Percentiles rank a stretch among this genome's conserved stretches.
phyloP scores from a whole-genome alignment of 2,888 invertebrate genomes.

The Archips xylosteana region DNA sequence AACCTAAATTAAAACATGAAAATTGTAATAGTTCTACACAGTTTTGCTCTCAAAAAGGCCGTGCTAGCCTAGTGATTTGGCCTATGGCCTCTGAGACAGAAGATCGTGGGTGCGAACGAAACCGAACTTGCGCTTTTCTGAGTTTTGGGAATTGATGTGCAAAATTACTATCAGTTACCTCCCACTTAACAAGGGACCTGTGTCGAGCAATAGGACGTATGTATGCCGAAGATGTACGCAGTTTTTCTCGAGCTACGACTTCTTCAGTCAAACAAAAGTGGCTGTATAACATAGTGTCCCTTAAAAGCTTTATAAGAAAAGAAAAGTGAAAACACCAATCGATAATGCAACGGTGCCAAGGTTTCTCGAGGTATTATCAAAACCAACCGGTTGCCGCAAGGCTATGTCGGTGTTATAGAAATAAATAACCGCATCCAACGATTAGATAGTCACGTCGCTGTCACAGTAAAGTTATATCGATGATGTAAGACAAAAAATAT shows the following conservation, averaged over 20 bases:
- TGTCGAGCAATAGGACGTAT: too few species aligned
- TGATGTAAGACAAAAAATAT: background rate
- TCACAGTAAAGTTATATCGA: background rate
- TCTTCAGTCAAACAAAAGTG: too few species aligned
- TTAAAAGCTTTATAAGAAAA: slow-evolving; percentile 11
- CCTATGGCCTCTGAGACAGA: too few species aligned
- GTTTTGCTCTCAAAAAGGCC: background rate
- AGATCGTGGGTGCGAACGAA: too few species aligned
- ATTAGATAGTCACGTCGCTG: background rate
- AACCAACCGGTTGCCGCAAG: slow-evolving; percentile 47
- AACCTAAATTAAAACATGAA: slow-evolving; percentile 11
- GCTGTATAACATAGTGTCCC: background rate
- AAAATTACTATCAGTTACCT: too few species aligned
- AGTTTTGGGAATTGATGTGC: too few species aligned
- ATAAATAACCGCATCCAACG: slow-evolving; percentile 5
- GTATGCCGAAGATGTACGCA: too few species aligned
- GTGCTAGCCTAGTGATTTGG: too few species aligned
- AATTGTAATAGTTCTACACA: background rate
- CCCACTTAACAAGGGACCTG: too few species aligned
- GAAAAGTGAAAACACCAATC: slow-evolving; percentile 43
- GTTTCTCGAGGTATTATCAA: slow-evolving; percentile 50
- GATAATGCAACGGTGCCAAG: slow-evolving; percentile 54
- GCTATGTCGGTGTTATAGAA: background rate
- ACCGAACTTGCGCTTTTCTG: too few species aligned
- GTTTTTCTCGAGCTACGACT: too few species aligned